Conservation (phyloP, 2,113 vertebrate species). For the Rhineura floridana region DNA sequence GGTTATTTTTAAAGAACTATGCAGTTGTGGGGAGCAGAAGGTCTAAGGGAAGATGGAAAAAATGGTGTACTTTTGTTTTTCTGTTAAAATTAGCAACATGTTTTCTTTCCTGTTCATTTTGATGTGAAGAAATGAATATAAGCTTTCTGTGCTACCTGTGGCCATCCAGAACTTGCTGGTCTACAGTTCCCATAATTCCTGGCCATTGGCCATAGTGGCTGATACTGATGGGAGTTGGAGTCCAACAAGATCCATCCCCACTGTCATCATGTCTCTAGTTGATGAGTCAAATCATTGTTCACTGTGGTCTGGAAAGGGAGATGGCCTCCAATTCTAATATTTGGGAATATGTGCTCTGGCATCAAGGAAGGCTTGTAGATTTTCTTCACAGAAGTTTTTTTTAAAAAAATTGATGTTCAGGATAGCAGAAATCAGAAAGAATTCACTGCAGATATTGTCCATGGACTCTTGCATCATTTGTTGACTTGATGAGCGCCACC, state of each 20-base stretch:
- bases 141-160: conserved; percentile 41
- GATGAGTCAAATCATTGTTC: neutral
- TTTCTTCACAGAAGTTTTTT: neutral
- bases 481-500: conserved; percentile 39
- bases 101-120: conserved; percentile 45
- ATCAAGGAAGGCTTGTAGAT: neutral
- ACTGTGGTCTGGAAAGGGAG: neutral
- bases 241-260: neutral
- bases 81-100: conserved; percentile 66
- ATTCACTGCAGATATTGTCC: conserved; percentile 49
- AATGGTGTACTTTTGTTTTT: conserved; percentile 73
- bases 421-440: conserved; percentile 42
- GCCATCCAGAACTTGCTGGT: neutral
- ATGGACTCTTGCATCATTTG: conserved; percentile 21
- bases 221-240: neutral
- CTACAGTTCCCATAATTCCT: neutral
- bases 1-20: conserved; percentile 77
- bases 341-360: neutral
- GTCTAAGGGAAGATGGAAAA: conserved; percentile 50
- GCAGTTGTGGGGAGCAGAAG: conserved; percentile 71
- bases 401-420: neutral
- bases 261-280: neutral
- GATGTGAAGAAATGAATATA: conserved; percentile 67
- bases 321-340: neutral
- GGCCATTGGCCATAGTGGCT: neutral